Evolutionary conservation across 2,113 vertebrate genomes (phyloP), one percentile per base, ranked within the genome.

Genomic region (Zapornia atra): DNA sequence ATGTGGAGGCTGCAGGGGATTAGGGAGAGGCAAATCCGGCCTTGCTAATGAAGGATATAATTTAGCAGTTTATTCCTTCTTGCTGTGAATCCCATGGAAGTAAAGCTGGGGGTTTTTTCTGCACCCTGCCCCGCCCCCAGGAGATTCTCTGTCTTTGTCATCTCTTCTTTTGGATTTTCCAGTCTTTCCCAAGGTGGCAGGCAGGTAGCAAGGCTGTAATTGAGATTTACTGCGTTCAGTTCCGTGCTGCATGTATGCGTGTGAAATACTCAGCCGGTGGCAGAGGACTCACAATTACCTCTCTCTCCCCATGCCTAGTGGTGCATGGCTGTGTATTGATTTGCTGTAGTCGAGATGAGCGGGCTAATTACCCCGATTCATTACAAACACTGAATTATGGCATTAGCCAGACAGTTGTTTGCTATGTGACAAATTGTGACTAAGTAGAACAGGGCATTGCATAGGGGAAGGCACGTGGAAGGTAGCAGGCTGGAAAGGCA

Each of bases 1-100:
- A 11, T 0, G 1, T 0, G 1, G 29, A 80, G 42, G 22, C 61
- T 53, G 0, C 2, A 0, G 25, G 63, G 64, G 66, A 50, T 70
- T 31, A 33, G 19, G 20, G 48, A 56, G 11, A 40, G 11, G 14
- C 53, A 17, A 54, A 61, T 9, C 16, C 33, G 15, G 22, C 3
- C 0, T 21, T 77, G 44, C 68, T 92, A 40, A 10, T 0, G 34
- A 11, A 80, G 29, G 29, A 25, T 84, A 60, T 63, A 25, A 70
- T 92, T 71, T 68, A 68, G 72, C 6, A 19, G 16, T 82, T 87
- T 33, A 40, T 86, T 81, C 34, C 36, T 51, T 71, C 56, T 68
- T 16, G 75, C 77, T 57, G 33, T 48, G 60, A 56, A 63, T 81
- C 42, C 60, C 16, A 22, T 38, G 77, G 65, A 46, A 33, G 8